Base-by-base conservation (phyloP, 2,888 invertebrate genomes). In the Xestia xanthographa region DNA sequence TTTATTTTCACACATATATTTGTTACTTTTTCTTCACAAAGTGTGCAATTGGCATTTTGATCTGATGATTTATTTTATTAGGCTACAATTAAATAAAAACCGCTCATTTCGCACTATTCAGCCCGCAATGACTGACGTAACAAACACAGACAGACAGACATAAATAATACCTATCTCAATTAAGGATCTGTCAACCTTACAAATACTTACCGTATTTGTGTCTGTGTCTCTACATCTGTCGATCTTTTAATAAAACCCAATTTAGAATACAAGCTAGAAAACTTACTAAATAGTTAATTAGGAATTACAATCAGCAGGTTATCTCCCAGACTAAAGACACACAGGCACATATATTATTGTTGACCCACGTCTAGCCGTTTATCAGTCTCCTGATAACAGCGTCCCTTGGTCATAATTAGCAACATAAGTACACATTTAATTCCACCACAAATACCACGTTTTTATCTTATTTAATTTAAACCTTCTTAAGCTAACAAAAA, bases 391-490 rank as follows among this genome's bases (percentile, higher is more conserved):
- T 71, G 82, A 84, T 82, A 82, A 68, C 73, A 26, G 1, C 79
- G 70, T 74, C 67, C 67, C 71, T 71, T 68, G 63, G 58, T 48
- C 71, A 82, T 75, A 71, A 82, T 84, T 84, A 82, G 77, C 63
- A 50, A 45, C 70, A 29, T 26, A 72, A 67, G 68, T 80, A 72
- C n/a, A 68, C n/a, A n/a, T 62, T 67, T 84, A 63, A 75, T 63
- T 71, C 67, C 43, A 70, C n/a, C 1, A 62, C 80, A 84, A 74
- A 74, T 65, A 82, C 11, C 2, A 43, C 43, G 65, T 80, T 80
- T 71, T 80, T 80, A 71, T 83, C 83, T 67, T 79, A 72, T 81
- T 84, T 83, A 68, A 65, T 71, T 70, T 73, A 26, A 68, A 38
- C 58, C 60, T 26, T 8, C 58, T 6, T 3, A 3, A 43, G 66